Conservation (phyloP, 2,797 vertebrate species). For the Centropyge bicolor region DNA sequence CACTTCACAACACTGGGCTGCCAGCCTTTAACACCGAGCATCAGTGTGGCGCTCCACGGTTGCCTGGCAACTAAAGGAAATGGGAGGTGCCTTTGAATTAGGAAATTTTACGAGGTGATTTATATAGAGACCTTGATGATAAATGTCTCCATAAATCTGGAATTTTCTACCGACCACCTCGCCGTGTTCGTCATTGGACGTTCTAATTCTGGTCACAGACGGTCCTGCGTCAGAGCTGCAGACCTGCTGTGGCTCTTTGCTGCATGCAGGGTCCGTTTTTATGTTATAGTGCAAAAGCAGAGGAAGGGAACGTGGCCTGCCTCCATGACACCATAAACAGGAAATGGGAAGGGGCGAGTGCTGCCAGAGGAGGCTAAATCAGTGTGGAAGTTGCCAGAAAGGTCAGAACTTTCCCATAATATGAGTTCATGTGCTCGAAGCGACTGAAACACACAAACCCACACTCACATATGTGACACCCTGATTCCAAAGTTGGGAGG, state of each 20-base stretch:
- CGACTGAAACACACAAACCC: slow-evolving; percentile 6
- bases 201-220: slow-evolving; percentile 64
- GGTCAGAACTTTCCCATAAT: slow-evolving; percentile 78
- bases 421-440: slow-evolving; percentile 21
- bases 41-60: slow-evolving; percentile 70
- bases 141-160: slow-evolving; percentile 67
- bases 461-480: neutral
- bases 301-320: slow-evolving; percentile 55
- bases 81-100: slow-evolving; percentile 81
- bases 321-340: slow-evolving; percentile 81
- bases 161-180: slow-evolving; percentile 35
- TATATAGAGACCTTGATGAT: slow-evolving; percentile 65
- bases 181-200: slow-evolving; percentile 20
- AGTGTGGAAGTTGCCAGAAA: slow-evolving; percentile 55
- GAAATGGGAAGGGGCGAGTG: slow-evolving; percentile 74
- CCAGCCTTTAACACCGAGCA: slow-evolving; percentile 74
- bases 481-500: too few species aligned
- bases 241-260: slow-evolving; percentile 18
- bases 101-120: slow-evolving; percentile 73
- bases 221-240: slow-evolving; percentile 35
- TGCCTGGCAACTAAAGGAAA: slow-evolving; percentile 85
- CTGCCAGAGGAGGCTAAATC: slow-evolving; percentile 60
- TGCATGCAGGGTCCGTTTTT: slow-evolving; percentile 49
- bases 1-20: slow-evolving; percentile 61
- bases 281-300: slow-evolving; percentile 52